Evolutionary conservation across 2,797 vertebrate genomes (phyloP).

Genomic region (Smutsia temminckii): DNA sequence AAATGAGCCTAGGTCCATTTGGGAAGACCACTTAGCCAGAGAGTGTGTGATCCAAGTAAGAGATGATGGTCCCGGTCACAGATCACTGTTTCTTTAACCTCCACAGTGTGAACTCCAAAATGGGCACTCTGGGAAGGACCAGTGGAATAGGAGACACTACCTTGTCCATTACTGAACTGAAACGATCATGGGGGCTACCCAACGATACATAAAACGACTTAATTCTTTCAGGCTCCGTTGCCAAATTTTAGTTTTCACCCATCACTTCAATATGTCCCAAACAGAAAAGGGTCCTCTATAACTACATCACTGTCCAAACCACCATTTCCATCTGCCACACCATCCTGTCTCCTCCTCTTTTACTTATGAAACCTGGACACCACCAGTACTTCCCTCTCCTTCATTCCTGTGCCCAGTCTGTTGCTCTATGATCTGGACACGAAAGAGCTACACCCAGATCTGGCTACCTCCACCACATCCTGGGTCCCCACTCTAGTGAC

Average conservation of each 20-base stretch:
- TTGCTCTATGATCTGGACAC: background rate
- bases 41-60: background rate
- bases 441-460: background rate
- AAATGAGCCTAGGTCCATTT: background rate
- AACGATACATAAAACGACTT: constrained; percentile 14
- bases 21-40: background rate
- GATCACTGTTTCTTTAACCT: background rate
- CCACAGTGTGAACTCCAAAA: background rate
- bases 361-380: background rate
- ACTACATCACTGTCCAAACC: background rate
- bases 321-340: background rate
- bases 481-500: background rate
- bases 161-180: background rate
- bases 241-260: background rate
- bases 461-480: background rate
- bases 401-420: background rate
- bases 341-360: background rate
- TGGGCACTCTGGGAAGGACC: too few relatives aligned
- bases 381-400: background rate
- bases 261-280: background rate
- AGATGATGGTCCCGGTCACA: background rate
- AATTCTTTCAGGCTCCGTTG: background rate
- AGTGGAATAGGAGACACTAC: background rate
- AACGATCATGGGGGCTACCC: background rate
- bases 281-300: background rate